Evolutionary conservation across 2,797 vertebrate species (phyloP), one percentile per base, ranked within the genome.

Genomic region (Gymnoscopelus microlampas): DNA sequence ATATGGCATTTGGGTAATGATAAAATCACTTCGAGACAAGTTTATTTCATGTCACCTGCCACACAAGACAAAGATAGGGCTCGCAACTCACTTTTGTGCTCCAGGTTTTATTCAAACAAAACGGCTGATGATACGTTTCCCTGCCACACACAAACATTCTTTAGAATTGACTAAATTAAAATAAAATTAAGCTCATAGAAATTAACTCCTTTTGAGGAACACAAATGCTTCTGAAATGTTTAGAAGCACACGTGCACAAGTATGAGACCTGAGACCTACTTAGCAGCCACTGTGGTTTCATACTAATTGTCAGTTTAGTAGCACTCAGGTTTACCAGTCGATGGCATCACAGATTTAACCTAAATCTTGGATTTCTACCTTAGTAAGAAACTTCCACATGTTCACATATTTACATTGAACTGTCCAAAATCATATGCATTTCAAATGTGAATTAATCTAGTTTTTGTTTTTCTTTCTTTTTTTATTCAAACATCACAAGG

Each of bases 371-470:
- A 24, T 51, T 50, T 63, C 26, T 44, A n/a, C 14, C 24, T n/a
- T 64, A n/a, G 5, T 13, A 23, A 14, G 54, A 66, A 55, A 24
- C 62, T 49, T 19, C 73, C 64, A 86, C 73, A 70, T 87, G 74
- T 81, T 89, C 79, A 85, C 60, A 76, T 71, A 76, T 89, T 72
- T 48, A 56, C 64, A 71, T 35, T 67, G 44, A 85, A 86, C 84
- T 82, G 70, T 76, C 70, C 71, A 65, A 66, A 57, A 48, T 71
- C 32, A 44, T 63, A 15, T 15, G 54, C 73, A n/a, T 74, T 69
- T 62, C 7, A 54, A 66, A 77, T 73, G 67, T 71, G 19, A 80
- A 66, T 75, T 73, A 26, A 73, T 72, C 74, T 61, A 44, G 50
- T 10, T 53, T 49, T 6, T 2, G 23, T 50, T 11, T 48, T 19